phyloP scores from a whole-genome alignment of 2,797 vertebrate species.

The Psittacula echo region DNA sequence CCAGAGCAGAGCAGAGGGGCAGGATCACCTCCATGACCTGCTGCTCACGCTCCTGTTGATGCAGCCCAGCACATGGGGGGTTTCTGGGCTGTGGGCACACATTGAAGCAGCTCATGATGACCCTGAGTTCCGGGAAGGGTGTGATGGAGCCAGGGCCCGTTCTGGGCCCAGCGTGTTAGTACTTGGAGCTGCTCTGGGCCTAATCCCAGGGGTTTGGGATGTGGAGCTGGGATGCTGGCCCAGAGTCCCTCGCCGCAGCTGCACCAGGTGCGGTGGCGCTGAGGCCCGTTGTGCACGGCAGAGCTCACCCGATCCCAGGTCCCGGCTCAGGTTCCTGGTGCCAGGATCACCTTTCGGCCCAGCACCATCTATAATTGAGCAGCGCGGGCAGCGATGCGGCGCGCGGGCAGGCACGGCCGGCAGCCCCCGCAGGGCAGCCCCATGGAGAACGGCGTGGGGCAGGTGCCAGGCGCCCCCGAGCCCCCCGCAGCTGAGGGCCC shows the following conservation, averaged over 20 bases:
- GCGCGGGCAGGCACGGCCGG: conserved; percentile 61
- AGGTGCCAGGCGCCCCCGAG: conserved; percentile 62
- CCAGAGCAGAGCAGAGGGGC: no score
- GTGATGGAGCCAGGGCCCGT: background rate
- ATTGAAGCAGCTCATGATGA: no score
- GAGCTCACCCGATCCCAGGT: conserved; percentile 19
- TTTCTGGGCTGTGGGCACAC: background rate
- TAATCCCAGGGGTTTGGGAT: fast-evolving
- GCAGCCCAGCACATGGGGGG: no score
- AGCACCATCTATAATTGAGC: conserved; percentile 70
- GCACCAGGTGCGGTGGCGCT: no score
- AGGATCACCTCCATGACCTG: background rate
- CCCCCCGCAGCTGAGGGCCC: background rate
- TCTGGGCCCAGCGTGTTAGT: background rate
- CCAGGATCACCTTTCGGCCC: conserved; percentile 39
- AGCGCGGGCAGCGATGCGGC: conserved; percentile 49
- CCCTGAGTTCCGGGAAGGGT: background rate
- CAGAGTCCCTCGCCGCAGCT: fast-evolving
- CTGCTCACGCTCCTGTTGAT: background rate
- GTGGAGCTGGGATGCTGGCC: fast-evolving
- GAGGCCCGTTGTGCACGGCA: background rate
- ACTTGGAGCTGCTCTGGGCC: fast-evolving
- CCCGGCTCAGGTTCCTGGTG: conserved; percentile 17
- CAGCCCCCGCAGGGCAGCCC: conserved; percentile 44
- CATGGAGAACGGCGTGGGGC: conserved; percentile 88